Evolutionary conservation across 2,888 invertebrate species (phyloP).

Genomic region (Myopa testacea): DNA sequence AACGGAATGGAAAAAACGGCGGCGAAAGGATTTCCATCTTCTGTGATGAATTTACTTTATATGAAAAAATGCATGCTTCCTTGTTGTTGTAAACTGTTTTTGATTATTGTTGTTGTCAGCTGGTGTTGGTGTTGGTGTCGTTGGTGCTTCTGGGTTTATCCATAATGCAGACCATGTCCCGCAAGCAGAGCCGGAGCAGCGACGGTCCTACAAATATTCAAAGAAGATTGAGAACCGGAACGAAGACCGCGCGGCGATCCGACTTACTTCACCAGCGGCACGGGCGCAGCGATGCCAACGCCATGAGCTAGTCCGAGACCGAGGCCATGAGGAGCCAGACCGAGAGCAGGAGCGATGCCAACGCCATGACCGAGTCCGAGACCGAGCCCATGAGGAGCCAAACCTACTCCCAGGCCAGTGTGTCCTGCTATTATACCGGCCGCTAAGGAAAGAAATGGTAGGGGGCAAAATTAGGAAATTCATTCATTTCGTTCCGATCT

Average conservation of each 20-base stretch:
- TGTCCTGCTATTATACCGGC: slow-evolving; percentile 16
- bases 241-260: not conserved
- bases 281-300: slow-evolving; percentile 51
- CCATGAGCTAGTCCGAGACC: slow-evolving; percentile 27
- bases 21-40: not conserved
- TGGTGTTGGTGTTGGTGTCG: slow-evolving; percentile 43
- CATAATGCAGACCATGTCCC: slow-evolving; percentile 67
- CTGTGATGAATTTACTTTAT: not conserved
- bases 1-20: not conserved
- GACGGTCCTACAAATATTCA: slow-evolving; percentile 57
- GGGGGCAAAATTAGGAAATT: slow-evolving; percentile 10
- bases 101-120: slow-evolving; percentile 40
- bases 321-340: slow-evolving; percentile 34
- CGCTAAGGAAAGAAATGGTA: slow-evolving; percentile 10
- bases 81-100: slow-evolving; percentile 31
- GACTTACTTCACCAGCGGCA: slow-evolving; percentile 64
- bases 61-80: slow-evolving; percentile 1
- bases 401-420: not conserved
- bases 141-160: slow-evolving; percentile 55
- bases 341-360: slow-evolving; percentile 52
- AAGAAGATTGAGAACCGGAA: not conserved
- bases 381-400: slow-evolving; percentile 10
- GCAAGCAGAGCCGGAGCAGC: slow-evolving; percentile 66
- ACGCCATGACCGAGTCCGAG: slow-evolving; percentile 54
- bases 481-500: no score